phyloP scores from a whole-genome alignment of 37 sponge, comb jelly and placozoan species.

The Halichondria panicea region DNA sequence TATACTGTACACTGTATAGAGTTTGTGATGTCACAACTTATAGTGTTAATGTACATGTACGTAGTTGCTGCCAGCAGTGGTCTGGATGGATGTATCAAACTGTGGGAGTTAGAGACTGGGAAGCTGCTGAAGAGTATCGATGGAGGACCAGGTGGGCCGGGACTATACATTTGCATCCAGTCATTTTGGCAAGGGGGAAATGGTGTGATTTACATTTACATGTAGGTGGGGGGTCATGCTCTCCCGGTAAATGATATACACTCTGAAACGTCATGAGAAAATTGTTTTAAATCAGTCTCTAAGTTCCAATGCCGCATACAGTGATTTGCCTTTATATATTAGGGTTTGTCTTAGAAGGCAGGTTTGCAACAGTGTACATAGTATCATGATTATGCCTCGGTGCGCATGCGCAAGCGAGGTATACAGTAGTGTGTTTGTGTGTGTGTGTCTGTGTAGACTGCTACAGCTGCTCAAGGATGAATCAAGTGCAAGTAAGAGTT shows the following conservation, averaged over 20 bases:
- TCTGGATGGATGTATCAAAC: conserved; percentile 86
- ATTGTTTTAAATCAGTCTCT: not conserved
- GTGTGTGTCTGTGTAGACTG: too few relatives aligned
- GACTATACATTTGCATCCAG: not conserved
- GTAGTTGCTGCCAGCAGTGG: conserved; percentile 94
- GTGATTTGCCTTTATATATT: too few relatives aligned
- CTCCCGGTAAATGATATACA: not conserved
- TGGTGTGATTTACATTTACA: too few relatives aligned
- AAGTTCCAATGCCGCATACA: too few relatives aligned
- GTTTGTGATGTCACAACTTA: not conserved
- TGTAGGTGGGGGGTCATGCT: too few relatives aligned
- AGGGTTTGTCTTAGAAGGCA: too few relatives aligned
- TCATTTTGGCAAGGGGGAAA: not conserved
- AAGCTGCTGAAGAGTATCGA: conserved; percentile 87
- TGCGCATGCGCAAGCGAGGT: too few relatives aligned
- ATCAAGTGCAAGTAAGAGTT: too few relatives aligned
- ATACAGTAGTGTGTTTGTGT: too few relatives aligned
- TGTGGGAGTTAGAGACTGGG: conserved; percentile 91
- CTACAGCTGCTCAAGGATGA: too few relatives aligned
- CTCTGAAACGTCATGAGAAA: not conserved
- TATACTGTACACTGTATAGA: not conserved
- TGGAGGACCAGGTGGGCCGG: conserved; percentile 73
- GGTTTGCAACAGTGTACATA: too few relatives aligned
- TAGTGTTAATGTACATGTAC: not conserved
- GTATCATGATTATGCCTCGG: too few relatives aligned